A percentile compares a stretch with the other conserved stretches of the same genome.
Conservation (phyloP, 2,113 vertebrate genomes). For the Pionites leucogaster region DNA sequence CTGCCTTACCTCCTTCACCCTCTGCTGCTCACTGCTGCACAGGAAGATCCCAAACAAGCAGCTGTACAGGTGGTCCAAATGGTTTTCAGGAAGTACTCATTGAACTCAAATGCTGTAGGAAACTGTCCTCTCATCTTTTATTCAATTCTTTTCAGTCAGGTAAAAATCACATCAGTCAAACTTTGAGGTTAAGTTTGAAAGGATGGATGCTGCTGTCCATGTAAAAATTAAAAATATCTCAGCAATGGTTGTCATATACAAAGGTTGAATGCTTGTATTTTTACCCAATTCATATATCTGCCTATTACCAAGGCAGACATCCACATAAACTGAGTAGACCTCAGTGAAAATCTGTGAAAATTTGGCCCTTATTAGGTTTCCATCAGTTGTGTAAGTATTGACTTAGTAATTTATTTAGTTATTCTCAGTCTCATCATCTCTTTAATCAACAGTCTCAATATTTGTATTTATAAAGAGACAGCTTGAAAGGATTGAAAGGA, state of each 20-base stretch:
- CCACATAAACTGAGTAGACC: background rate
- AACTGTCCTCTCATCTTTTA: conserved; percentile 75
- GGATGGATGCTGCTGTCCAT: background rate
- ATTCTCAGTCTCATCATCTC: conserved; percentile 58
- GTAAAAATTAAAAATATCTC: background rate
- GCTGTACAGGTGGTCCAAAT: conserved; percentile 97
- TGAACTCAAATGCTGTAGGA: conserved; percentile 97
- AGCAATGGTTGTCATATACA: background rate
- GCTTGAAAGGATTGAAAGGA: conserved; percentile 71
- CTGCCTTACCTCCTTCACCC: conserved; percentile 87
- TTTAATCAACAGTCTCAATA: conserved; percentile 78
- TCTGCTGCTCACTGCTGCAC: conserved; percentile 94
- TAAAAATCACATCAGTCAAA: background rate
- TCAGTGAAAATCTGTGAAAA: background rate
- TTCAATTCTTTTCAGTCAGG: background rate
- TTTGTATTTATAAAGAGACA: conserved; percentile 76
- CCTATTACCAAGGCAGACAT: background rate
- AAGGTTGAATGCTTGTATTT: background rate
- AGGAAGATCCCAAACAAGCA: conserved; percentile 97
- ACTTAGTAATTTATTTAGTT: conserved; percentile 67
- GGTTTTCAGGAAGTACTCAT: conserved; percentile 93
- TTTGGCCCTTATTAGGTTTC: conserved; percentile 30
- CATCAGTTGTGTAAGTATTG: conserved; percentile 58
- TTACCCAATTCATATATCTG: background rate
- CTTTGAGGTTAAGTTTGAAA: background rate